Conservation (phyloP, 2,113 vertebrate genomes). For the Desmodus rotundus region DNA sequence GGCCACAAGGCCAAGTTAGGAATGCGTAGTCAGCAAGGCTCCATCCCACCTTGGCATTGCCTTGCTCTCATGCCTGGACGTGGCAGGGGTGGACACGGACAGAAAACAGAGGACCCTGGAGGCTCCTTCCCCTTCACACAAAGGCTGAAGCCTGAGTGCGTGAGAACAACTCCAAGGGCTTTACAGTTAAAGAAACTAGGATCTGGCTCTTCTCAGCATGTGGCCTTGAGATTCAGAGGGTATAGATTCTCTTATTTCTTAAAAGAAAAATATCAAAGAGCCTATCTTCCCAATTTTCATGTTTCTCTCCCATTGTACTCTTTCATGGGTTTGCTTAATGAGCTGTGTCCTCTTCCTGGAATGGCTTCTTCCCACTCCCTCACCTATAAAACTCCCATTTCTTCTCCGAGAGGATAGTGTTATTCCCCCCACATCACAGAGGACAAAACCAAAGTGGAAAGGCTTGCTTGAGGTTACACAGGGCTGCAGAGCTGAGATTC, state of each 20-base stretch:
- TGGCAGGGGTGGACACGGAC: not conserved
- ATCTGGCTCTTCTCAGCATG: not conserved
- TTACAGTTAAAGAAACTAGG: not conserved
- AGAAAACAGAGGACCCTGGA: not conserved
- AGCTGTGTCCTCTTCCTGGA: not conserved
- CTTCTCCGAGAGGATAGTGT: not conserved
- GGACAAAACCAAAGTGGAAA: not conserved
- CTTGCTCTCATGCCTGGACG: not conserved
- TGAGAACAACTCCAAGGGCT: not conserved
- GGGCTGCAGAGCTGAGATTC: not conserved
- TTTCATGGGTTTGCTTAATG: not conserved
- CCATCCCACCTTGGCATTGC: not conserved
- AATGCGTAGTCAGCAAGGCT: not conserved
- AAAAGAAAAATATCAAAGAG: not conserved
- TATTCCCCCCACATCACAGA: not conserved
- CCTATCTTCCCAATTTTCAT: not conserved
- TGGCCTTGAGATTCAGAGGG: not conserved
- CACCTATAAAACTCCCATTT: not conserved
- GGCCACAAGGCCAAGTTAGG: not conserved
- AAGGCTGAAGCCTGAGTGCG: not conserved
- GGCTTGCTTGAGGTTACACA: not conserved
- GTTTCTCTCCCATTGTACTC: not conserved
- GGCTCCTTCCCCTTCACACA: not conserved
- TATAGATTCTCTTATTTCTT: not conserved
- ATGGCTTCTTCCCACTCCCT: not conserved